A percentile compares a stretch with the other conserved stretches of the same genome.
phyloP scores from a whole-genome alignment of 2,113 vertebrate genomes.

The Eurystomus gularis region DNA sequence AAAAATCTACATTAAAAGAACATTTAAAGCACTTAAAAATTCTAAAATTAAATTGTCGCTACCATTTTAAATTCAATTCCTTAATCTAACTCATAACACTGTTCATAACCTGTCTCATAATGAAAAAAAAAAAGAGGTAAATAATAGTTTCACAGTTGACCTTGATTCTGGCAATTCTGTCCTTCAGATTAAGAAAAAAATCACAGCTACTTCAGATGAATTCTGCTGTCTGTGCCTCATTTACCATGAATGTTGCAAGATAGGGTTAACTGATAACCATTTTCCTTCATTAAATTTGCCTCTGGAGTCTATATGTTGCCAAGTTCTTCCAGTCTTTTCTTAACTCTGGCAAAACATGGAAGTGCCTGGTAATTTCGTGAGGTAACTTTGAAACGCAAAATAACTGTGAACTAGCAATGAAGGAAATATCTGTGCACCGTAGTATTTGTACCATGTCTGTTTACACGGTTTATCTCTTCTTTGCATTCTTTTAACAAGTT shows the following conservation, averaged over 20 bases:
- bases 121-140: neutral
- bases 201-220: neutral
- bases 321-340: neutral
- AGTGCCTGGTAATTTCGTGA: neutral
- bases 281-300: neutral
- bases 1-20: neutral
- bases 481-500: neutral
- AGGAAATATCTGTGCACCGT: neutral
- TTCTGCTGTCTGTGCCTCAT: neutral
- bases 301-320: neutral
- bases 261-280: neutral
- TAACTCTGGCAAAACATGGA: neutral
- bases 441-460: neutral
- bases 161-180: neutral
- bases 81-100: neutral
- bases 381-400: neutral
- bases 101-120: no score
- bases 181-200: neutral
- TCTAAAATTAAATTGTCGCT: neutral
- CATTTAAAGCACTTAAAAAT: neutral
- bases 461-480: neutral
- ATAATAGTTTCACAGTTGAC: neutral
- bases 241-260: neutral
- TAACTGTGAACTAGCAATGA: neutral
- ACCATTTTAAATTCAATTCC: fast-evolving